Evolutionary conservation across 1,140 invertebrate species (phyloP), one percentile per base, ranked within the genome.

Genomic region (Samia ricini): DNA sequence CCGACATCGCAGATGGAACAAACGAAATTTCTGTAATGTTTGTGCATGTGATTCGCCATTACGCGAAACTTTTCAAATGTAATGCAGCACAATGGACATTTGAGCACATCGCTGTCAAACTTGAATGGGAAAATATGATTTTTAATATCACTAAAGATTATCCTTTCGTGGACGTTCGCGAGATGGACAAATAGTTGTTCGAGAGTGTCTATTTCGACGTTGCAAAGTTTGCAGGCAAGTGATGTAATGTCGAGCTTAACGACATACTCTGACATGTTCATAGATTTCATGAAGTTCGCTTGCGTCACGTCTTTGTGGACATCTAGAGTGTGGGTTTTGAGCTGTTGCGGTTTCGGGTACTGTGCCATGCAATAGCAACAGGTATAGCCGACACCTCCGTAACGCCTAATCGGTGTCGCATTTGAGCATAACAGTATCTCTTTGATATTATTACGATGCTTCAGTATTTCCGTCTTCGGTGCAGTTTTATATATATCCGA

Each of bases 1-100:
- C 85, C 81, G 36, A 88, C 83, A 0, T 89, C 88, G 54, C 91
- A 92, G 5, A 84, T 89, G 52, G 91, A 86, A 60, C 91, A 92
- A 0, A 88, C 85, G 62, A 83, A 90, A 12, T 91, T 90, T 10
- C 91, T 78, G 56, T 72, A 87, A 62, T 92, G 91, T 54, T 85
- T 81, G 0, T 81, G 71, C 0, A 91, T 79, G 12, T 90, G 89
- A 33, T 85, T 80, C 55, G 90, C 85, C 5, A 90, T 67, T 4
- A 88, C 90, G 64, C 87, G 84, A 33, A 90, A 91, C 26, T 90
- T 74, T 0, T 88, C 75, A 48, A 91, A 92, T 20, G 64, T 61
- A 55, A 79, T 65, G 60, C 76, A 69, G 60, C 84, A 86, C 66
- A 91, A 75, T 15, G 79, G 77, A 77, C 84, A 83, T 68, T 82